Evolutionary conservation across 1,140 invertebrate genomes (phyloP).

Genomic region (Philotrypesis tridentata): DNA sequence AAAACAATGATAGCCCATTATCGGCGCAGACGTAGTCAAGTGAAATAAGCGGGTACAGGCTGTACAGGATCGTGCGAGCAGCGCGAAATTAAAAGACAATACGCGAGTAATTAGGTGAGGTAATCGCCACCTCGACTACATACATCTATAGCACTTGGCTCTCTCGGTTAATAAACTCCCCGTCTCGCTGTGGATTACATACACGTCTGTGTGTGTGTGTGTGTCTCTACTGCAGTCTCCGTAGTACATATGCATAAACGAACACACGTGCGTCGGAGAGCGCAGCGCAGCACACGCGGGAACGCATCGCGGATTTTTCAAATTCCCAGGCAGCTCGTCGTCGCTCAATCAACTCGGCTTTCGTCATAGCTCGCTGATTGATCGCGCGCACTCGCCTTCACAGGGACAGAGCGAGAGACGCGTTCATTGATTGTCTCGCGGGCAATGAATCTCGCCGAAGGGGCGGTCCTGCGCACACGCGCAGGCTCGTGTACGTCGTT

Average conservation of each 20-base stretch:
- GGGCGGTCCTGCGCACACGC: no score
- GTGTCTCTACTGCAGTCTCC: background rate
- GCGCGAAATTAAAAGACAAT: slow-evolving; percentile 44
- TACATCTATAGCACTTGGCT: no score
- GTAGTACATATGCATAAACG: no score
- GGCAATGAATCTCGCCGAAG: slow-evolving; percentile 39
- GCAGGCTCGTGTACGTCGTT: no score
- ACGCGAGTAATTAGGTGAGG: slow-evolving; percentile 37
- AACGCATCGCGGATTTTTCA: slow-evolving; percentile 8
- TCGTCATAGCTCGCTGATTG: slow-evolving; percentile 37
- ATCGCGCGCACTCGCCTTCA: no score
- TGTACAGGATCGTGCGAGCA: background rate
- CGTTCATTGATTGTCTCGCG: slow-evolving; percentile 46
- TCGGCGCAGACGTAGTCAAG: background rate
- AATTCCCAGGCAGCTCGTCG: slow-evolving; percentile 5
- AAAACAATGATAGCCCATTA: background rate
- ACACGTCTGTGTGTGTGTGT: no score
- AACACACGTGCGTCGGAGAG: no score
- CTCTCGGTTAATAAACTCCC: slow-evolving; percentile 15
- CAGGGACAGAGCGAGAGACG: no score
- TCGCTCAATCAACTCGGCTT: slow-evolving; percentile 9
- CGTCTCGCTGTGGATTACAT: background rate
- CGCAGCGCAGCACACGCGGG: no score
- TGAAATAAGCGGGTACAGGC: background rate
- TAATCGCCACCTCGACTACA: slow-evolving; percentile 12